Conservation (phyloP, 2,797 vertebrate species). For the Buphagus erythrorhynchus region DNA sequence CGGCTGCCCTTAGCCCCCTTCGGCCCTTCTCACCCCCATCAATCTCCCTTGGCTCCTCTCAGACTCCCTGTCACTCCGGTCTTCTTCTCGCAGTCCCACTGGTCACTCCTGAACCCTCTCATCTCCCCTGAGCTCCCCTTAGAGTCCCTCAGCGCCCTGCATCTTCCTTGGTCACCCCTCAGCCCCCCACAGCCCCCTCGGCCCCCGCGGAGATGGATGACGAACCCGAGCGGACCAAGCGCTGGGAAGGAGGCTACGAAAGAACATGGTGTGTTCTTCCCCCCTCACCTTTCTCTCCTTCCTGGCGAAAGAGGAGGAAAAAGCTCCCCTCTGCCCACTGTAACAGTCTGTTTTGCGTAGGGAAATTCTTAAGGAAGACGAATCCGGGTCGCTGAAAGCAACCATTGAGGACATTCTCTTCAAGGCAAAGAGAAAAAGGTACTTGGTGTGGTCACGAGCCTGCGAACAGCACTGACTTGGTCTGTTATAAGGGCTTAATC, state of each 20-base stretch:
- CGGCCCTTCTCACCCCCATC: neutral
- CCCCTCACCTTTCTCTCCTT: neutral
- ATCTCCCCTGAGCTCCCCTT: too few species aligned
- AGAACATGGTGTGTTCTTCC: conserved; percentile 87
- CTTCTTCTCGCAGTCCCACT: too few species aligned
- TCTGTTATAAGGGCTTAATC: rapidly evolving
- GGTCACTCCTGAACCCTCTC: too few species aligned
- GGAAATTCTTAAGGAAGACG: conserved; percentile 97
- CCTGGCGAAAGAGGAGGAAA: neutral
- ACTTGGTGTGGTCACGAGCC: neutral
- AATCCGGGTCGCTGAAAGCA: conserved; percentile 93
- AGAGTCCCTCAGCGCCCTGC: too few species aligned
- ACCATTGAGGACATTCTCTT: conserved; percentile 95
- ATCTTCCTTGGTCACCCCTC: neutral
- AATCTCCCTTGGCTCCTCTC: too few species aligned
- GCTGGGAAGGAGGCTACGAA: conserved; percentile 98
- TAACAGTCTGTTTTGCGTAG: conserved; percentile 58
- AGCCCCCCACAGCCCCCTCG: too few species aligned
- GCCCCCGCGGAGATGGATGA: conserved; percentile 86
- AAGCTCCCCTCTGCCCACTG: rapidly evolving
- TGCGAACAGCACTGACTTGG: rapidly evolving
- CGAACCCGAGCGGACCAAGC: conserved; percentile 92
- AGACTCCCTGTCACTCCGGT: rapidly evolving
- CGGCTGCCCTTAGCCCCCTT: rapidly evolving
- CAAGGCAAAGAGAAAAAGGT: conserved; percentile 95